phyloP scores from a whole-genome alignment of 2,888 invertebrate species.

The Drosophila pseudotakahashii region DNA sequence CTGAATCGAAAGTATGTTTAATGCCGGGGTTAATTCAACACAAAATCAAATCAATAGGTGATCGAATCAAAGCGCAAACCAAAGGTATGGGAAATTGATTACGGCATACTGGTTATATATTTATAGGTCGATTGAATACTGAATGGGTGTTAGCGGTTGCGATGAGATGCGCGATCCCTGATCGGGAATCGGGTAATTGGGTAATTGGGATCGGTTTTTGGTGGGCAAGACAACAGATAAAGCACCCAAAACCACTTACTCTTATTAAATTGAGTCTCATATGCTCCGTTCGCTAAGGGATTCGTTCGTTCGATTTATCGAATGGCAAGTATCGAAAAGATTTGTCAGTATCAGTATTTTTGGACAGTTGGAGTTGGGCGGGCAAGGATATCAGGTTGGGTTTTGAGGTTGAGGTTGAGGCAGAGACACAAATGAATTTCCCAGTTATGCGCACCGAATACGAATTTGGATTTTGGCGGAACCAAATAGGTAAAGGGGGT shows the following conservation, averaged over 20 bases:
- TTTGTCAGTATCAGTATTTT: constrained; percentile 50
- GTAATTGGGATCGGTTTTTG: constrained; percentile 45
- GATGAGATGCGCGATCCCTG: constrained; percentile 30
- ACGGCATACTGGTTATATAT: constrained; percentile 16
- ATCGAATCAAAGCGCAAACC: constrained; percentile 42
- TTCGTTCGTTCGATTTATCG: constrained; percentile 58
- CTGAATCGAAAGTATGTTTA: constrained; percentile 29
- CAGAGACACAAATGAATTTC: constrained; percentile 56
- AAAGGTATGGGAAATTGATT: constrained; percentile 32
- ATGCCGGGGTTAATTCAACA: constrained; percentile 23
- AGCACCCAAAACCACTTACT: constrained; percentile 85
- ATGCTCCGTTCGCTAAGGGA: constrained; percentile 84
- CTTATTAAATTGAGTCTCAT: constrained; percentile 83
- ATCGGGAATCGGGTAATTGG: constrained; percentile 13
- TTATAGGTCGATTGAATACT: constrained; percentile 18
- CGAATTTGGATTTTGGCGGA: constrained; percentile 36
- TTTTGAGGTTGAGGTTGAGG: constrained; percentile 53
- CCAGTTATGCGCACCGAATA: constrained; percentile 71
- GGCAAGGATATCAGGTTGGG: constrained; percentile 39
- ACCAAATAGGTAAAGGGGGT: constrained; percentile 26
- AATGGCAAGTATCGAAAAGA: constrained; percentile 50
- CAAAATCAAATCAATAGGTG: constrained; percentile 29
- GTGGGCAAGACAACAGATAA: constrained; percentile 81
- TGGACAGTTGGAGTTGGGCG: constrained; percentile 24
- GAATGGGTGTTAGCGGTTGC: constrained; percentile 42